Evolutionary conservation across 2,888 invertebrate genomes (phyloP), one percentile per base, ranked within the genome.

Genomic region (Polydrusus tereticollis): DNA sequence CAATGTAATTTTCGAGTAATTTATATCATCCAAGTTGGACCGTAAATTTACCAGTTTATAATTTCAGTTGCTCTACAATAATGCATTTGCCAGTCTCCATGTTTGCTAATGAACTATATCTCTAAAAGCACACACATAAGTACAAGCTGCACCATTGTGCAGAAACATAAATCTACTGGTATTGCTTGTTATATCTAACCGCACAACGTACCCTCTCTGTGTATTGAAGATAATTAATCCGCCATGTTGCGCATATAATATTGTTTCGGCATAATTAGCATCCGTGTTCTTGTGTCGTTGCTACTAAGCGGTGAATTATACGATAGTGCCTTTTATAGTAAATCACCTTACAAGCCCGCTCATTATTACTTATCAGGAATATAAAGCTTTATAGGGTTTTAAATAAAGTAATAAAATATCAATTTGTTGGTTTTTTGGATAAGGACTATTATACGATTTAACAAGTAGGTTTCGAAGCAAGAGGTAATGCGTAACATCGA

Each of bases 221-320:
- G 84, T 84, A 84, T 82, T 78, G 81, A 80, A 83, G 82, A 84
- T 85, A 85, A 85, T 85, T 84, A 85, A 85, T 85, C 84, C 83
- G 81, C 82, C 79, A 79, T 83, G 84, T 84, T 81, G 83, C 83
- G 83, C 84, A 74, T 74, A 83, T 85, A 85, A 85, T 85, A 85
- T 85, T 83, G 85, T 85, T 85, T 84, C 84, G 81, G 83, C 82
- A 85, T 85, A 85, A 85, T 85, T 85, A 85, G 84, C 80, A 80
- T 81, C 80, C 84, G 78, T 84, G 84, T 85, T 83, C 80, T 81
- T 82, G 80, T 82, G 83, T 43, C 63, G 58, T 66, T 66, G 69
- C 60, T 69, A 69, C 73, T 68, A 59, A 64, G 57, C 59, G 43
- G 69, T 69, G 72, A 69, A 64, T 72, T 72, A 72, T 72, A 59